Base-by-base conservation (phyloP, 53 echinoderm and acorn worm genomes). In the Crossaster papposus region DNA sequence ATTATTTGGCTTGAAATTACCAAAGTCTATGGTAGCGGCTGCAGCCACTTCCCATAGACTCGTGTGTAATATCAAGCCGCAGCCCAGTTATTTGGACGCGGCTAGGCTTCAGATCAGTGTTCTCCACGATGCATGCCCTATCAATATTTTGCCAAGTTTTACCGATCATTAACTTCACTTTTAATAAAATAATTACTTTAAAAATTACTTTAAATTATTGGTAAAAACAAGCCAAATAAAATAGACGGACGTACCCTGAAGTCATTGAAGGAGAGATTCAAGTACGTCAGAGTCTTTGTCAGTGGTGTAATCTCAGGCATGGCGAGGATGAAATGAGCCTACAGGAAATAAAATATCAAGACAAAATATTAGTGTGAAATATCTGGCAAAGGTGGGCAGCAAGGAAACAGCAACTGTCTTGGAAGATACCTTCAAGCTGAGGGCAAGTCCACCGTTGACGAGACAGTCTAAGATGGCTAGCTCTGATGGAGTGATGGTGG, bases 181-280 rank as follows among this genome's bases (percentile, higher is more conserved):
- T 44, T 44, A 44, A 44, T 44, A 44, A 44, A 44, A 44, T 7
- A 44, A 1, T 44, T 44, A 0, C 5, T 44, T 44, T 9, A 44
- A 44, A 44, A 44, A 44, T n/a, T n/a, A n/a, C n/a, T n/a, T n/a
- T n/a, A n/a, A n/a, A n/a, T n/a, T 1, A 44, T 4, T 62, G 3
- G 17, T 3, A 62, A 62, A 62, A 3, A 62, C 0, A 3, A 62
- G n/a, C n/a, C n/a, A 0, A 62, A 2, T 2, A 1, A 62, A 12
- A 18, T 68, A 58, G 1, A 12, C 24, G 29, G 3, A 94, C 96
- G 92, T 65, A 97, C 97, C 93, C 91, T 94, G 79, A 97, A 96
- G 44, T 97, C 96, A 89, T 96, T 97, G 71, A 97, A 97, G 14
- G 97, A 97, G 50, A 97, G 65, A 78, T 97, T 97, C 30, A 97